These are phyloP conservation scores for Pangasius macronema DNA, from an alignment of 2,797 vertebrate species.

Conservation along the genomic window DNA sequence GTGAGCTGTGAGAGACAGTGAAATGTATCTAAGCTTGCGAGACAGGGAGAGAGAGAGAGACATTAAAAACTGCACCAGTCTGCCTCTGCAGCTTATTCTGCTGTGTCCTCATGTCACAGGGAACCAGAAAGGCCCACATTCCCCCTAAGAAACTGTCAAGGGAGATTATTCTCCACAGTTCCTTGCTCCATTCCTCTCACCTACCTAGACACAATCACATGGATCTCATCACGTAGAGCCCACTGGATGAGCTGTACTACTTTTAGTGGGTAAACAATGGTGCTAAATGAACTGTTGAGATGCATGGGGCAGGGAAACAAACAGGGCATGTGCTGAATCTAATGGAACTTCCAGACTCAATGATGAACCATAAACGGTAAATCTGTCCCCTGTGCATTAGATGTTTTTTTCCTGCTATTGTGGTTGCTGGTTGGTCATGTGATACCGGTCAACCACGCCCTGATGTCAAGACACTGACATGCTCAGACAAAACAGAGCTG, in stretches of 20 bases:
- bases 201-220: conserved; percentile 16
- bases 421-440: not conserved
- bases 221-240: conserved; percentile 20
- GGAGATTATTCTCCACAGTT: conserved; percentile 24
- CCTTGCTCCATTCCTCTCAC: not conserved
- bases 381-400: conserved; percentile 24
- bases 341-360: conserved; percentile 6
- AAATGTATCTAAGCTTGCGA: not conserved
- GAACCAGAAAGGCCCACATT: conserved; percentile 10
- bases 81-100: not conserved
- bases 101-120: not conserved
- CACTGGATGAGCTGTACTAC: not conserved
- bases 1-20: conserved; percentile 9
- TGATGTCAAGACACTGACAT: conserved; percentile 26
- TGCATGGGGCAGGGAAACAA: not conserved
- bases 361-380: not conserved
- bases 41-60: too few relatives aligned
- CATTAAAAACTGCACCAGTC: not conserved
- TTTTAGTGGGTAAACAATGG: conserved; percentile 12
- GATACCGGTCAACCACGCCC: not conserved
- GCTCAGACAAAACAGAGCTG: conserved; percentile 5
- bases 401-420: conserved; percentile 21
- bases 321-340: conserved; percentile 11
- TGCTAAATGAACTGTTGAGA: conserved; percentile 19
- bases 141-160: conserved; percentile 1